Evolutionary conservation across 2,888 invertebrate species (phyloP), one percentile per base, ranked within the genome.

Genomic region (Apotomis capreana): DNA sequence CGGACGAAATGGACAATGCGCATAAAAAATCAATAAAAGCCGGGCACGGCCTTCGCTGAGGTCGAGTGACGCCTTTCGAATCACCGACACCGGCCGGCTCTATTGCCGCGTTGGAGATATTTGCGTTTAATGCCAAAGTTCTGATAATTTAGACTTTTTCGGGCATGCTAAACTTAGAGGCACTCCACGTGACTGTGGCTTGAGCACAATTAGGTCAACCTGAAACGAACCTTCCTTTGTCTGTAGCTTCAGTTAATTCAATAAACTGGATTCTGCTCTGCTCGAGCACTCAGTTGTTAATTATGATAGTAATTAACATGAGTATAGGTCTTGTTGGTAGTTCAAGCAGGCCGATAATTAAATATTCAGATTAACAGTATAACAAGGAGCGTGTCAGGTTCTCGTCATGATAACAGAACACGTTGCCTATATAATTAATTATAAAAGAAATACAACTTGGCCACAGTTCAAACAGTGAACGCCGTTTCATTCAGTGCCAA

Each of bases 21-120:
- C 90, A 90, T 92, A 92, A 92, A 92, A 92, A 92, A 92, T 92
- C 91, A 91, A 92, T 91, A 91, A 89, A 87, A 84, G 87, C 88
- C 88, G 90, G 89, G 89, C 84, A 81, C 88, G 90, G 91, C 91
- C 91, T 92, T 90, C 89, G 87, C 78, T 79, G 90, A 90, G 91
- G 91, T 91, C 91, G 88, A 80, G 76, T 83, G 88, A 84, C 86
- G 84, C 74, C 76, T 76, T 81, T 76, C 73, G 74, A 81, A 82
- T 83, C 81, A 81, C 79, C 80, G 59, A 13, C 62, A 64, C 46
- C 26, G 80, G 79, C 80, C 82, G 78, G 76, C 78, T 76, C 78
- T 44, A 74, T 77, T 77, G 76, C 77, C 79, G 77, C 79, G 74
- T 77, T 76, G 77, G 78, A 82, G 51, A 61, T 67, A 68, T 63